These are phyloP conservation scores for Chlorops oryzae DNA, from an alignment of 1,140 invertebrate species.

Conservation along the genomic window DNA sequence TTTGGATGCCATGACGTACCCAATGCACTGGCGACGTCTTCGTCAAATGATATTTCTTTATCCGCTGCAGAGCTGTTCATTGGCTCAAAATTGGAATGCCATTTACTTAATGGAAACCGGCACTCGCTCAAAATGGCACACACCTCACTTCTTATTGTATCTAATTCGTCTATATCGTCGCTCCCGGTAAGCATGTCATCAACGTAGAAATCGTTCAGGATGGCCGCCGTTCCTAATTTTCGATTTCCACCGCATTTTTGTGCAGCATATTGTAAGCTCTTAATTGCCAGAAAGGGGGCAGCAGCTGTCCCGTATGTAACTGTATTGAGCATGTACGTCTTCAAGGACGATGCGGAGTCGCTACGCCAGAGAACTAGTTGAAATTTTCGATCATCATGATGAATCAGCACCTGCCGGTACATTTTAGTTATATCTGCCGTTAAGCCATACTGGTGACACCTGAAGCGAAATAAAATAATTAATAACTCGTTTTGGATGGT, in stretches of 20 bases:
- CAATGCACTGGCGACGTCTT: not conserved
- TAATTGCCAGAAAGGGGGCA: conserved; percentile 9
- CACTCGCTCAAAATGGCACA: conserved; percentile 6
- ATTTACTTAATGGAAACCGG: conserved; percentile 6
- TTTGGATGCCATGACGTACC: not conserved
- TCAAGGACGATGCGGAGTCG: conserved; percentile 16
- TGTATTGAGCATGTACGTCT: conserved; percentile 18
- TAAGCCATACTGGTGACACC: conserved; percentile 32
- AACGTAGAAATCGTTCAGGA: conserved; percentile 4
- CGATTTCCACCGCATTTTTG: not conserved
- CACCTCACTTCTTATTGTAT: conserved; percentile 3
- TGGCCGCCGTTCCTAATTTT: not conserved
- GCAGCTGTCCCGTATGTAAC: conserved; percentile 9
- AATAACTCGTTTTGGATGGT: conserved; percentile 45
- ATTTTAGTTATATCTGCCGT: conserved; percentile 46
- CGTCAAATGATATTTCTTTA: not conserved
- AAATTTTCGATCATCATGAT: conserved; percentile 32
- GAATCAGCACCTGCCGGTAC: conserved; percentile 46
- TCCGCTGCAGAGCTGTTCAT: not conserved
- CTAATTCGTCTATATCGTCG: not conserved
- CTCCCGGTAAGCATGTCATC: conserved; percentile 6
- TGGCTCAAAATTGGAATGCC: conserved; percentile 6
- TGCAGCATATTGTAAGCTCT: conserved; percentile 6
- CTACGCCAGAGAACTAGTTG: conserved; percentile 48
- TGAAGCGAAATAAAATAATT: conserved; percentile 45